Percentiles rank a stretch among this genome's conserved stretches.
These are phyloP conservation scores for Ypsolopha scabrella DNA, from an alignment of 2,888 invertebrate genomes.

Conservation along the genomic window DNA sequence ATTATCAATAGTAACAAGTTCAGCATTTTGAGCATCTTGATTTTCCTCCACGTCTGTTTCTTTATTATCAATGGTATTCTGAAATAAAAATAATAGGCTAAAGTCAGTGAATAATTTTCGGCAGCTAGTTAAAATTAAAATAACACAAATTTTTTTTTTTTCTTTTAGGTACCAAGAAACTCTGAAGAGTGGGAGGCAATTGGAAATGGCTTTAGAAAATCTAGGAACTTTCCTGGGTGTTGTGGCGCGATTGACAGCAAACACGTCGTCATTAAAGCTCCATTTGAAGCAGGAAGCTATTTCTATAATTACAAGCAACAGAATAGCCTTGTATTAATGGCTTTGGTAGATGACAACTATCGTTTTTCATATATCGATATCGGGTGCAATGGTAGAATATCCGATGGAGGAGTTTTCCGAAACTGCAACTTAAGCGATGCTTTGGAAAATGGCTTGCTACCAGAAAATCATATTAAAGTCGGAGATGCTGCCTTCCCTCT, in stretches of 20 bases:
- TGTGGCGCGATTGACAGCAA: conserved; percentile 8
- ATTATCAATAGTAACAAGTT: no score
- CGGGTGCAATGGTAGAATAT: conserved; percentile 12
- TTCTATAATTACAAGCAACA: conserved; percentile 4
- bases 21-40: no score
- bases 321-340: background rate
- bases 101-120: no score
- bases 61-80: no score
- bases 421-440: background rate
- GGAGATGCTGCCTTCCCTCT: conserved; percentile 7
- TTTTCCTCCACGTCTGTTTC: no score
- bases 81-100: no score
- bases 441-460: background rate
- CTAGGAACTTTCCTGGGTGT: conserved; percentile 7
- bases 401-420: background rate
- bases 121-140: no score
- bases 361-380: conserved; percentile 1
- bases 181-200: no score
- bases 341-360: background rate
- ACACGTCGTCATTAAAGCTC: background rate
- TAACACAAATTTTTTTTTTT: no score
- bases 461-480: background rate
- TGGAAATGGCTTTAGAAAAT: conserved; percentile 6
- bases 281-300: no score
- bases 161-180: no score